These are phyloP conservation scores for Cataglyphis albicans DNA, from an alignment of 2,888 invertebrate genomes.

Conservation along the genomic window DNA sequence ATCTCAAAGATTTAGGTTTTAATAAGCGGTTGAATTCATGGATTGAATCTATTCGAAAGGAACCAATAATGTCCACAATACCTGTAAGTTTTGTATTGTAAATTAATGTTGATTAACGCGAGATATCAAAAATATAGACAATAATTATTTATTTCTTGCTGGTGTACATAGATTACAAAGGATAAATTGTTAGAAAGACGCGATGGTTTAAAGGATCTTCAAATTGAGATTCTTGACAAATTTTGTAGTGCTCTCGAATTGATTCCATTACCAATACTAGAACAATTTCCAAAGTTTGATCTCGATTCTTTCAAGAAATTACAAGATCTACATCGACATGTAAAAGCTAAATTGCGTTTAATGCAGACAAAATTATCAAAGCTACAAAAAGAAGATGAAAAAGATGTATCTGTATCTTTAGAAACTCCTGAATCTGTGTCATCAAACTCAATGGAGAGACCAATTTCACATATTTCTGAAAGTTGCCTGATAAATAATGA, in stretches of 20 bases:
- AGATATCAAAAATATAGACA: conserved; percentile 34
- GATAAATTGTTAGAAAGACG: conserved; percentile 75
- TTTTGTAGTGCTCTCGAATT: conserved; percentile 89
- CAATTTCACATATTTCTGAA: background rate
- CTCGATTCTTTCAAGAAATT: conserved; percentile 87
- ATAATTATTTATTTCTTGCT: background rate
- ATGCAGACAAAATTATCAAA: conserved; percentile 81
- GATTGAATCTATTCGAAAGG: conserved; percentile 76
- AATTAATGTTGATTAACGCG: conserved; percentile 16
- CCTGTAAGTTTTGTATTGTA: conserved; percentile 70
- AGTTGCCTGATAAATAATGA: background rate
- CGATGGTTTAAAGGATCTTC: conserved; percentile 86
- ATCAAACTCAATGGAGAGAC: background rate
- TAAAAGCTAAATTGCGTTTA: conserved; percentile 87
- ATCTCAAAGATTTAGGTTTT: conserved; percentile 80
- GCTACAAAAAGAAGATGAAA: conserved; percentile 55
- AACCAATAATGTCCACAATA: conserved; percentile 76
- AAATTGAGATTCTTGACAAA: conserved; percentile 89
- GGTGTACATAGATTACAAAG: conserved; percentile 72
- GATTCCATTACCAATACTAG: conserved; percentile 89
- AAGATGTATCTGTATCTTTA: conserved; percentile 6
- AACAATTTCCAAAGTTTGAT: conserved; percentile 89
- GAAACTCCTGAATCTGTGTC: background rate
- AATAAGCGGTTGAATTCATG: conserved; percentile 77
- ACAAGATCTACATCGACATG: conserved; percentile 88